These are phyloP conservation scores for Lophius piscatorius DNA, from an alignment of 2,113 vertebrate species.

Conservation along the genomic window DNA sequence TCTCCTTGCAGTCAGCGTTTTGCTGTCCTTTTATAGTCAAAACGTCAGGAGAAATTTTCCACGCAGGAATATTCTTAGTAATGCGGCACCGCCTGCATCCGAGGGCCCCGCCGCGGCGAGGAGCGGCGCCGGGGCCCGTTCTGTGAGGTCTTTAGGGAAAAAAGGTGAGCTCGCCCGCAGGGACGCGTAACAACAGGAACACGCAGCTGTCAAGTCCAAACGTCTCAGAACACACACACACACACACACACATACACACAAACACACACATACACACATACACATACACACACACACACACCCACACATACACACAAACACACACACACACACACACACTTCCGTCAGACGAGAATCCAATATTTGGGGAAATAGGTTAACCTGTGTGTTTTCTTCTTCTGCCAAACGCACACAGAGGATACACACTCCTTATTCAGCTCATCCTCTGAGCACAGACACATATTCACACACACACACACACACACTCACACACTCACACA, in stretches of 20 bases:
- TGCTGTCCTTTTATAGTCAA: constrained; percentile 98
- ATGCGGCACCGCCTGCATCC: constrained; percentile 74
- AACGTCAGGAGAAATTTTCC: constrained; percentile 84
- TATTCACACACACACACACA: constrained; percentile 44
- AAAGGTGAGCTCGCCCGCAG: constrained; percentile 62
- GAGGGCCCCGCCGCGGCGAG: constrained; percentile 1
- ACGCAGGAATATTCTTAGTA: constrained; percentile 80
- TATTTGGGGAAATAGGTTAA: constrained; percentile 68
- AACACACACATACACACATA: too few species aligned
- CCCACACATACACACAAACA: too few species aligned
- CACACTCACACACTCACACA: constrained; percentile 42
- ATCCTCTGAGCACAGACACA: constrained; percentile 43
- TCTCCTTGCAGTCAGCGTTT: constrained; percentile 86
- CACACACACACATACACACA: too few species aligned
- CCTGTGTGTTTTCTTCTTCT: constrained; percentile 13
- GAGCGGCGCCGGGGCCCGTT: constrained; percentile 33
- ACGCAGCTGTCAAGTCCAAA: too few species aligned
- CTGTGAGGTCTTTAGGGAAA: constrained; percentile 51
- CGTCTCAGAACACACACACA: too few species aligned
- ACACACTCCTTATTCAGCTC: constrained; percentile 63
- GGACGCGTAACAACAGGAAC: constrained; percentile 58
- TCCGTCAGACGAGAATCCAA: constrained; percentile 45
- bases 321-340: too few species aligned
- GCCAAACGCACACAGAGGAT: neutral
- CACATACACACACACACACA: too few species aligned